Base-by-base conservation (phyloP, 2,113 vertebrate genomes). In the Oreochromis niloticus region DNA sequence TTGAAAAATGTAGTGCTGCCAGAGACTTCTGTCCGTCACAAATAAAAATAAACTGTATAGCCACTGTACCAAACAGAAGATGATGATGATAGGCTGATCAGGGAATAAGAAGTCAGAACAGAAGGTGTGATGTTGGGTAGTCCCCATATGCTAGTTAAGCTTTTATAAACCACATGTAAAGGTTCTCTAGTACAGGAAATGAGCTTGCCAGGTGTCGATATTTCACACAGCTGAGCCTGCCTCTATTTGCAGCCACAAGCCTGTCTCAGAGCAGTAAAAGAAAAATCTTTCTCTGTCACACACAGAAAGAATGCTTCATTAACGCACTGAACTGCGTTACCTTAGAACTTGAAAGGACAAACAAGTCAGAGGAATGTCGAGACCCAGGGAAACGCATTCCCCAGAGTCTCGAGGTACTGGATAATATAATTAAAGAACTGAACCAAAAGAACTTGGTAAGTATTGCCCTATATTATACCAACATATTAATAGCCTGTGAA, bases 131-230 rank as follows among this genome's bases (percentile, higher is more conserved):
- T 59, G 32, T 32, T 73, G 46, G 90, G 85, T 87, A 24, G 79
- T 83, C 79, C 85, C 59, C 89, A 61, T 4, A 75, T 80, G 68
- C 50, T 71, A 89, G 34, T 43, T 71, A 22, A 91, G 75, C 68
- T 89, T 85, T 56, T 82, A 11, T 57, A 91, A 94, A 94, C 94
- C 94, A 92, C 95, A 94, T 89, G 83, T 84, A 63, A 89, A 92
- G 87, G 82, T 88, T 81, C 83, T 95, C 93, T 83, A 94, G 88
- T 93, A 94, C 91, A 95, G 95, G 95, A 95, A 95, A 83, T 57
- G 80, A 91, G 92, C 48, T 66, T 71, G 80, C 36, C 84, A 86
- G 88, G 87, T 94, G 92, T 88, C 43, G 84, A 79, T 73, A 52
- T 80, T 73, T 91, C 84, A 86, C 87, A 91, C 82, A 83, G 80